Conservation (phyloP, 2,888 invertebrate genomes). For the Marronus borbonicus region DNA sequence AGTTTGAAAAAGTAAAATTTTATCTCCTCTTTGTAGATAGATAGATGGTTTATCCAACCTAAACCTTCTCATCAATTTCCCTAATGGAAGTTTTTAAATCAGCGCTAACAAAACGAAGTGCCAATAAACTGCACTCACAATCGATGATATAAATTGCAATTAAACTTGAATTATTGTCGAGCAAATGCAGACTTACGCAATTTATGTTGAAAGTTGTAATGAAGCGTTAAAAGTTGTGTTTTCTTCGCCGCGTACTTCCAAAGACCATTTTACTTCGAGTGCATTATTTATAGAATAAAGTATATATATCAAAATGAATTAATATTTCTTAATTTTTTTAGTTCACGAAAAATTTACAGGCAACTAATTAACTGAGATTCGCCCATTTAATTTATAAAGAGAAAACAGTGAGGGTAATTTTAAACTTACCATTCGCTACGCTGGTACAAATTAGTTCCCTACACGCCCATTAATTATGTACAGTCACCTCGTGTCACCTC, state of each 20-base stretch:
- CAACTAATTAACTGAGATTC: background rate
- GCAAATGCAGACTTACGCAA: slow-evolving; percentile 24
- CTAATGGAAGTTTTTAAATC: slow-evolving; percentile 42
- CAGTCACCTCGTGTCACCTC: slow-evolving; percentile 27
- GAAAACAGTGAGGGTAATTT: background rate
- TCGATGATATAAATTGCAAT: slow-evolving; percentile 41
- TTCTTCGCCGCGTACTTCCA: no score
- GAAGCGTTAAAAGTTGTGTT: background rate
- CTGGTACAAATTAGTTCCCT: slow-evolving; percentile 13
- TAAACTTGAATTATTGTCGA: slow-evolving; percentile 33
- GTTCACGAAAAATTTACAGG: no score
- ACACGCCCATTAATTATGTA: slow-evolving; percentile 31
- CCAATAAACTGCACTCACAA: slow-evolving; percentile 39
- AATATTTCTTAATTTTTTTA: no score
- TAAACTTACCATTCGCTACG: background rate
- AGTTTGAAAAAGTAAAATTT: background rate
- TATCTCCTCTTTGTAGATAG: background rate
- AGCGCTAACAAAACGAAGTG: slow-evolving; percentile 27
- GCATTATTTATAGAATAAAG: no score
- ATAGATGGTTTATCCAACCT: slow-evolving; percentile 3
- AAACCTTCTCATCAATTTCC: slow-evolving; percentile 25
- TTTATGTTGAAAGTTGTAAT: slow-evolving; percentile 30
- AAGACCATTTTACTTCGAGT: no score
- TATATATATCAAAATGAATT: no score
- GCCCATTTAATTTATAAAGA: no score